These are phyloP conservation scores for Pogona vitticeps DNA, from an alignment of 2,113 vertebrate genomes.

Conservation along the genomic window DNA sequence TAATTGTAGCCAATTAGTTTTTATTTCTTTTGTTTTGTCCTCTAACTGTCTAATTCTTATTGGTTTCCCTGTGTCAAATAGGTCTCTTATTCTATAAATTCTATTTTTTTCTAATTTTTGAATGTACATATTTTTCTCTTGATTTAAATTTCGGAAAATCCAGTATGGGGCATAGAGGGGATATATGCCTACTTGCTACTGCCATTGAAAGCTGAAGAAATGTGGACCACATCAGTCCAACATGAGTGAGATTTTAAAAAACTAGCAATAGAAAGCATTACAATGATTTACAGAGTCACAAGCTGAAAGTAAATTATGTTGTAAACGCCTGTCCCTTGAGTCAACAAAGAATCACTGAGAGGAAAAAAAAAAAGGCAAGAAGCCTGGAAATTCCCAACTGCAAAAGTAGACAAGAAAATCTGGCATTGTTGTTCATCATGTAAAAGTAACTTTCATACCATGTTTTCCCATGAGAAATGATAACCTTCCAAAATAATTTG, in stretches of 20 bases:
- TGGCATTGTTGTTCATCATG: slow-evolving; percentile 86
- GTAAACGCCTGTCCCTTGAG: slow-evolving; percentile 84
- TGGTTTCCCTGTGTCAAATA: too few relatives aligned
- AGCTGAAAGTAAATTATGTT: slow-evolving; percentile 86
- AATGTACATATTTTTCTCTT: too few relatives aligned
- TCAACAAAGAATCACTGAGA: slow-evolving; percentile 82
- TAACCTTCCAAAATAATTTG: slow-evolving; percentile 86
- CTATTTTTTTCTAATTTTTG: too few relatives aligned
- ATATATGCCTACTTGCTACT: too few relatives aligned
- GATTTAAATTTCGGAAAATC: too few relatives aligned
- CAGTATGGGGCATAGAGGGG: too few relatives aligned
- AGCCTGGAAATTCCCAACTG: slow-evolving; percentile 86
- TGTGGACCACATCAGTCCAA: slow-evolving; percentile 66
- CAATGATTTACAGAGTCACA: slow-evolving; percentile 87
- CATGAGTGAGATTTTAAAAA: slow-evolving; percentile 49
- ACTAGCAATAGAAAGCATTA: slow-evolving; percentile 80
- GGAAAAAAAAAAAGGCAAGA: slow-evolving; percentile 79
- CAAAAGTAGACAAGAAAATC: slow-evolving; percentile 87
- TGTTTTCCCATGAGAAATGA: slow-evolving; percentile 88
- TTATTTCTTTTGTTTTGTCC: too few relatives aligned
- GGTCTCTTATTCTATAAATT: too few relatives aligned
- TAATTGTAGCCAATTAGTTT: too few relatives aligned
- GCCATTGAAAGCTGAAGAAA: slow-evolving; percentile 53
- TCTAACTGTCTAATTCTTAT: too few relatives aligned
- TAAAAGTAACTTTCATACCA: slow-evolving; percentile 85